These are phyloP conservation scores for Hippocampus barbouri DNA, from an alignment of 2,113 vertebrate genomes.

Conservation along the genomic window DNA sequence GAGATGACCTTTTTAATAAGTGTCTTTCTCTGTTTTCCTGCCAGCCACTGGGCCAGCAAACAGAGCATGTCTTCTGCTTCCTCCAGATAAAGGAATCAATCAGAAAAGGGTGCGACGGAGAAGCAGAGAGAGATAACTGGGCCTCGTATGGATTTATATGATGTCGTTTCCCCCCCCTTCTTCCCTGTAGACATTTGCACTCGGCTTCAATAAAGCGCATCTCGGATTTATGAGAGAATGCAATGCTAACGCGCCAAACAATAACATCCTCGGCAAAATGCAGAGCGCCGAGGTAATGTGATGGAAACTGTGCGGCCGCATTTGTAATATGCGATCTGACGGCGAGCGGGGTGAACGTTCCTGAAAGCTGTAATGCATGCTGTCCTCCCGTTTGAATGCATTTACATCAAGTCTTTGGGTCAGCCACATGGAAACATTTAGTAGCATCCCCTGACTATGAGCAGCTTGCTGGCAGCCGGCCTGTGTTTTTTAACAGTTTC, in stretches of 20 bases:
- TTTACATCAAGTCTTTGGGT: constrained; percentile 64
- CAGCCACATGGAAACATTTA: constrained; percentile 68
- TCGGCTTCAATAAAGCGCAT: constrained; percentile 66
- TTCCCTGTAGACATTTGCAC: constrained; percentile 60
- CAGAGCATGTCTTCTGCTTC: constrained; percentile 74
- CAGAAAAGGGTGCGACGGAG: constrained; percentile 61
- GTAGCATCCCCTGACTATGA: constrained; percentile 65
- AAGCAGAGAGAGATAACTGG: constrained; percentile 67
- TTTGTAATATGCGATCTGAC: constrained; percentile 45
- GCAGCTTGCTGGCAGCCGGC: constrained; percentile 55
- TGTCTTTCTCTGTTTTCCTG: constrained; percentile 78
- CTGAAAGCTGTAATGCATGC: constrained; percentile 32
- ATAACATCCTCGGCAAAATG: constrained; percentile 46
- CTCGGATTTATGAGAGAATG: constrained; percentile 72
- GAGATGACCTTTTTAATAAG: constrained; percentile 80
- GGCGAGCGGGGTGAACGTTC: constrained; percentile 15
- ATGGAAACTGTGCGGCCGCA: constrained; percentile 44
- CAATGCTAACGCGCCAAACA: constrained; percentile 64
- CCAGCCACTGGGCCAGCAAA: constrained; percentile 71
- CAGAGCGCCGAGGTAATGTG: constrained; percentile 44
- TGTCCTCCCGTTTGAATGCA: constrained; percentile 40
- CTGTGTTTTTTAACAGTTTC: constrained; percentile 65
- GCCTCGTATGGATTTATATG: constrained; percentile 73
- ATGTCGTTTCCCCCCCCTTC: constrained; percentile 61
- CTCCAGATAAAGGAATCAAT: constrained; percentile 75